These are phyloP conservation scores for Battus philenor DNA, from an alignment of 1,140 invertebrate species.

Conservation along the genomic window DNA sequence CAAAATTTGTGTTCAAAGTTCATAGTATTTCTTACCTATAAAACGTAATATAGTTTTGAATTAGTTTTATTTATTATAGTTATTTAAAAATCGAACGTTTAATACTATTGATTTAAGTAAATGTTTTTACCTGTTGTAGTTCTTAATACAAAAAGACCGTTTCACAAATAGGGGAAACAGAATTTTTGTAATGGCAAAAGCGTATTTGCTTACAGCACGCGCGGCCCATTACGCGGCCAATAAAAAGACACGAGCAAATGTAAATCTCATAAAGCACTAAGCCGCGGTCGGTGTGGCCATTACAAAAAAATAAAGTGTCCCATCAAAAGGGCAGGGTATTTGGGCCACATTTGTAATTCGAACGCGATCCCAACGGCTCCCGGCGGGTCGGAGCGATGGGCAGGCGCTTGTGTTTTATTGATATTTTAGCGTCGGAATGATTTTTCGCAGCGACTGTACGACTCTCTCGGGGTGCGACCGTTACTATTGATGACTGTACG, in stretches of 20 bases:
- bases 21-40: no score
- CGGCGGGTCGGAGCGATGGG: slow-evolving; percentile 18
- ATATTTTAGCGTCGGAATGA: slow-evolving; percentile 72
- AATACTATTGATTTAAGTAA: no score
- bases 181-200: slow-evolving; percentile 7
- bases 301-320: slow-evolving; percentile 69
- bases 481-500: slow-evolving; percentile 52
- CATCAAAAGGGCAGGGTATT: slow-evolving; percentile 57
- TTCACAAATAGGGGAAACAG: no score
- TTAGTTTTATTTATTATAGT: no score
- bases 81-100: no score
- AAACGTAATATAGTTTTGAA: no score
- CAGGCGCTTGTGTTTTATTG: slow-evolving; percentile 66
- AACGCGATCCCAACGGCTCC: slow-evolving; percentile 44
- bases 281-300: slow-evolving; percentile 42
- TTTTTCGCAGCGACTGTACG: slow-evolving; percentile 61
- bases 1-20: no score
- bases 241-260: slow-evolving; percentile 62
- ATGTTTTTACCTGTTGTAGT: no score
- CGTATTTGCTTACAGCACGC: slow-evolving; percentile 30
- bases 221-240: slow-evolving; percentile 37
- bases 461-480: slow-evolving; percentile 51
- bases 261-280: slow-evolving; percentile 61
- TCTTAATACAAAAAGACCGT: no score
- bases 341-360: slow-evolving; percentile 53